Percentiles rank a stretch among this genome's conserved stretches.
Conservation (phyloP, 2,888 invertebrate species). For the Junonia oenone region DNA sequence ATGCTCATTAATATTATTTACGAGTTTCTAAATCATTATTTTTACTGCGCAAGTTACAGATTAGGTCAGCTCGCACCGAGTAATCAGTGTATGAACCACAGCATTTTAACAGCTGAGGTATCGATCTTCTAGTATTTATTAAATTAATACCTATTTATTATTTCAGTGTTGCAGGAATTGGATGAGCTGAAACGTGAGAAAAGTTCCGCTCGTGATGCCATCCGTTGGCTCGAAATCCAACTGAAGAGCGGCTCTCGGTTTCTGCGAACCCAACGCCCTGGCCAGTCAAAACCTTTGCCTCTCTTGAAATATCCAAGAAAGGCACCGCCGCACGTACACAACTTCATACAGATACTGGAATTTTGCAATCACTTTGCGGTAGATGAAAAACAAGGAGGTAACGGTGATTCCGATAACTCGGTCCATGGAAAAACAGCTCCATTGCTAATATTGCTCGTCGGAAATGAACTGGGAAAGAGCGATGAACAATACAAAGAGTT, state of each 20-base stretch:
- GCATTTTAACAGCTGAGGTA: too few species aligned
- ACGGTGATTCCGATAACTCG: conserved; percentile 55
- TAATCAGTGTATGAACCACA: too few species aligned
- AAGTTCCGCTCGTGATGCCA: conserved; percentile 92
- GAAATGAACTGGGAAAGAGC: conserved; percentile 59
- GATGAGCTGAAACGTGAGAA: conserved; percentile 93
- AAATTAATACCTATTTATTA: not conserved
- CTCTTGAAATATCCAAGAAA: conserved; percentile 72
- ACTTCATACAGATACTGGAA: conserved; percentile 89
- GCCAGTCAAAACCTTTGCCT: conserved; percentile 86
- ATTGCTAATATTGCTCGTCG: conserved; percentile 89
- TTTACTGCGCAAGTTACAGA: too few species aligned
- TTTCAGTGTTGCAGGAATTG: conserved; percentile 90
- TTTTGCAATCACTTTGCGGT: conserved; percentile 87
- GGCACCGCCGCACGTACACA: conserved; percentile 75
- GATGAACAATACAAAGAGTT: conserved; percentile 81
- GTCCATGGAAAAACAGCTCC: conserved; percentile 59
- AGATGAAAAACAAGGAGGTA: conserved; percentile 60
- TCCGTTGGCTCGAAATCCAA: conserved; percentile 94
- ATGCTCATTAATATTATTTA: too few species aligned
- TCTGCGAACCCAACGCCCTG: conserved; percentile 90
- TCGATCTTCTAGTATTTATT: too few species aligned
- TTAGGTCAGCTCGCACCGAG: too few species aligned
- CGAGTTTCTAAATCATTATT: too few species aligned
- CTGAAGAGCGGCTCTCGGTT: conserved; percentile 92